A percentile compares a stretch with the other conserved stretches of the same genome.
phyloP scores from a whole-genome alignment of 1,140 invertebrate genomes.

The Uloborus diversus region DNA sequence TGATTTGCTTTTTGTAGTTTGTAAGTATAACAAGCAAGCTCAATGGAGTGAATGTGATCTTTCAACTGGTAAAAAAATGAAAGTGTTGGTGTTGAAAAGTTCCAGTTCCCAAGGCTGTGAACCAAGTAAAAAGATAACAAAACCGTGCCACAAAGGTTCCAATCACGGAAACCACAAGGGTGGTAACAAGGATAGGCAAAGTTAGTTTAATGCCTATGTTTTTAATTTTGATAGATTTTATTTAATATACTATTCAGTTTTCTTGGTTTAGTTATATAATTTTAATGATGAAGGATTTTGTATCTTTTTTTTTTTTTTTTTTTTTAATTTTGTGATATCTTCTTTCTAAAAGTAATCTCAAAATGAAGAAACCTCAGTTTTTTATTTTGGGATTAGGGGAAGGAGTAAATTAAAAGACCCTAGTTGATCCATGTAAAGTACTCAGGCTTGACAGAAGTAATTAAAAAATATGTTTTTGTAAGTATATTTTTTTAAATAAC shows the following conservation, averaged over 20 bases:
- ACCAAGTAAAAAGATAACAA: conserved; percentile 81
- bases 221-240: background rate
- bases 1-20: conserved; percentile 64
- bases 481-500: too few relatives aligned
- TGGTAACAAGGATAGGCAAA: background rate
- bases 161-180: conserved; percentile 16
- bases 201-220: background rate
- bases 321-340: too few relatives aligned
- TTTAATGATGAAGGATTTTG: background rate
- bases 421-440: too few relatives aligned
- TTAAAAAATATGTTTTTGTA: too few relatives aligned
- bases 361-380: too few relatives aligned
- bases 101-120: conserved; percentile 78
- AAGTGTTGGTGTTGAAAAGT: conserved; percentile 82
- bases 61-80: conserved; percentile 79
- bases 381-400: too few relatives aligned
- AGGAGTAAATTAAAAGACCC: too few relatives aligned
- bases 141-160: conserved; percentile 73
- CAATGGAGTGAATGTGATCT: conserved; percentile 86
- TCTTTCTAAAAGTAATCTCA: too few relatives aligned
- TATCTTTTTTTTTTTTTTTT: background rate
- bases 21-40: conserved; percentile 79
- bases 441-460: too few relatives aligned
- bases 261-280: background rate
- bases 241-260: background rate